phyloP scores from a whole-genome alignment of 1,140 invertebrate species.

The Akabosia matsudoensis region DNA sequence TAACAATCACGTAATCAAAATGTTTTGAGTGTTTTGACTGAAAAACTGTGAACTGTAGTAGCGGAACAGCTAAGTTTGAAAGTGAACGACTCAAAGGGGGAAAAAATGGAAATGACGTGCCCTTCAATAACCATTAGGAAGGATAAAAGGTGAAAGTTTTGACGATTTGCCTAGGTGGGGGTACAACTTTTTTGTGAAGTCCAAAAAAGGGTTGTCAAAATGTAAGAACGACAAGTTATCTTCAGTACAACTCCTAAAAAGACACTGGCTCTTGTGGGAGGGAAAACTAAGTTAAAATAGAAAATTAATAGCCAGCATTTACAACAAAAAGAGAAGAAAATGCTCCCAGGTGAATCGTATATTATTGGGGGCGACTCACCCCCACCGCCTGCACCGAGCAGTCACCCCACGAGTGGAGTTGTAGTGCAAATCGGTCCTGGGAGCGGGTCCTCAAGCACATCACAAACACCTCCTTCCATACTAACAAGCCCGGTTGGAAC shows the following conservation, averaged over 20 bases:
- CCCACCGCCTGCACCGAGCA: not conserved
- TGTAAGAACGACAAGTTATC: too few relatives aligned
- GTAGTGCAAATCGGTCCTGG: constrained; percentile 1
- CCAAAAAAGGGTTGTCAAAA: not conserved
- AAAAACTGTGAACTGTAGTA: too few relatives aligned
- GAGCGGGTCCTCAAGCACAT: not conserved
- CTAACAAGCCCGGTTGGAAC: not conserved
- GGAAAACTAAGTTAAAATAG: too few relatives aligned
- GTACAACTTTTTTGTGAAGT: too few relatives aligned
- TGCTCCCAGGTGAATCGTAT: not conserved
- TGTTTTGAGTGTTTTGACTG: not conserved
- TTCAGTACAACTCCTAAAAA: too few relatives aligned
- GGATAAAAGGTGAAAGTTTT: not conserved
- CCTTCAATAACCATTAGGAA: not conserved
- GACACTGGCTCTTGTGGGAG: too few relatives aligned
- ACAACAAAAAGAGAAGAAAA: not conserved
- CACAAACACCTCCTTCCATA: not conserved
- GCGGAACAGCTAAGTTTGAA: too few relatives aligned
- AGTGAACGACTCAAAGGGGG: not conserved
- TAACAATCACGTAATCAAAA: not conserved
- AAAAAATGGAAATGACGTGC: not conserved
- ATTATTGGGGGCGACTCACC: not conserved
- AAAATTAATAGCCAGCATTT: not conserved
- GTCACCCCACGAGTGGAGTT: not conserved
- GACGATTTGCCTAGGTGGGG: not conserved